Evolutionary conservation across 1,140 invertebrate species (phyloP).

Genomic region (Caerostris extrusa): DNA sequence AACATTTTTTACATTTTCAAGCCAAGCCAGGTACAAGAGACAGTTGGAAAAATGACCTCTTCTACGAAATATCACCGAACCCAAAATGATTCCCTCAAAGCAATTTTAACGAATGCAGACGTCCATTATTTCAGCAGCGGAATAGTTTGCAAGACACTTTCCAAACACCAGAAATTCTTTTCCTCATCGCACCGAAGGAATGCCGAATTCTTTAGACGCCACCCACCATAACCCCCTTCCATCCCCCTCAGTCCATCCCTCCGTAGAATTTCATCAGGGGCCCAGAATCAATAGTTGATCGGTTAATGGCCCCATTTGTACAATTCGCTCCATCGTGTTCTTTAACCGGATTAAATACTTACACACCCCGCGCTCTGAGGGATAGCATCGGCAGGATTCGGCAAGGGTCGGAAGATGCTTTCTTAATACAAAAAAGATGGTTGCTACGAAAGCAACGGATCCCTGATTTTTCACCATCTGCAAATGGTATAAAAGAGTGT

Average conservation of each 20-base stretch:
- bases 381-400: neutral
- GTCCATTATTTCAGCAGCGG: too few species aligned
- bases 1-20: too few species aligned
- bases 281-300: conserved; percentile 30
- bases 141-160: too few species aligned
- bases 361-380: conserved; percentile 32
- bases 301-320: conserved; percentile 48
- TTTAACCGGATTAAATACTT: conserved; percentile 52
- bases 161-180: too few species aligned
- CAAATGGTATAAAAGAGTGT: neutral
- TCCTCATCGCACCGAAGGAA: too few species aligned
- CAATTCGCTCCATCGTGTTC: neutral
- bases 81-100: too few species aligned
- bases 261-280: neutral
- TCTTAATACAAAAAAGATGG: neutral
- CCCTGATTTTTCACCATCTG: neutral
- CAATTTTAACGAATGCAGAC: too few species aligned
- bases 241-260: neutral
- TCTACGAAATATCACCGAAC: too few species aligned
- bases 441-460: neutral
- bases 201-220: too few species aligned
- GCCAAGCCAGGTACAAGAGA: too few species aligned
- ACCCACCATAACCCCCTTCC: too few species aligned
- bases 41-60: too few species aligned
- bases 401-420: conserved; percentile 3